A percentile compares a stretch with the other conserved stretches of the same genome.
These are phyloP conservation scores for Homarus gammarus DNA, from an alignment of 2,888 invertebrate species.

Conservation along the genomic window DNA sequence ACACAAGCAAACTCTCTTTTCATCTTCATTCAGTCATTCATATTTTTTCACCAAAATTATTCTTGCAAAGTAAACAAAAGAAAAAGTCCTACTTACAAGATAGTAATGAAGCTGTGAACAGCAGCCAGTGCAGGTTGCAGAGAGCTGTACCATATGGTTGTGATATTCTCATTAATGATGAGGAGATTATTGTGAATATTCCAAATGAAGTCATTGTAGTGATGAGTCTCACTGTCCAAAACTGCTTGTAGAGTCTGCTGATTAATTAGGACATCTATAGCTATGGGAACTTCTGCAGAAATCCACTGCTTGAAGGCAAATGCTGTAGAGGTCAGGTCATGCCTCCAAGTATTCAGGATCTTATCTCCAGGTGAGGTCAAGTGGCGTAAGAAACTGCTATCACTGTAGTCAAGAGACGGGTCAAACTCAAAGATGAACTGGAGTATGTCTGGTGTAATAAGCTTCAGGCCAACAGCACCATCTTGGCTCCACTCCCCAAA, in stretches of 20 bases:
- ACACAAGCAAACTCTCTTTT: too few species aligned
- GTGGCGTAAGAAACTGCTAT: neutral
- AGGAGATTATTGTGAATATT: neutral
- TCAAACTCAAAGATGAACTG: constrained; percentile 49
- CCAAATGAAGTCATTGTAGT: neutral
- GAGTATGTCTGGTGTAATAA: constrained; percentile 30
- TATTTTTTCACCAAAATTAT: too few species aligned
- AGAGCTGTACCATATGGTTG: neutral
- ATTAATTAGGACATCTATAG: constrained; percentile 18
- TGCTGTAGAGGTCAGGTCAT: constrained; percentile 1
- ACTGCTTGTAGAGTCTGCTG: constrained; percentile 7
- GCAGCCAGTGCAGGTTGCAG: neutral
- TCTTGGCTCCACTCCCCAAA: constrained; percentile 58
- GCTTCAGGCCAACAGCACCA: constrained; percentile 32
- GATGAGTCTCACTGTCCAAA: constrained; percentile 14
- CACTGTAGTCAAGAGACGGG: constrained; percentile 40
- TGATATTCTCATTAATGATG: neutral
- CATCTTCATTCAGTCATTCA: too few species aligned
- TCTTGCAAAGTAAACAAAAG: too few species aligned
- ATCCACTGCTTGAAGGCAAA: constrained; percentile 24
- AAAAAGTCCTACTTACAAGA: too few species aligned
- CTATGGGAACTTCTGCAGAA: constrained; percentile 3
- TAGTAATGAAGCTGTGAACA: neutral
- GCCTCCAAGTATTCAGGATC: constrained; percentile 17
- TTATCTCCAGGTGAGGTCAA: constrained; percentile 49